A percentile compares a stretch with the other conserved stretches of the same genome.
Evolutionary conservation across 2,888 invertebrate genomes (phyloP).

Genomic region (Drosophila leonis): DNA sequence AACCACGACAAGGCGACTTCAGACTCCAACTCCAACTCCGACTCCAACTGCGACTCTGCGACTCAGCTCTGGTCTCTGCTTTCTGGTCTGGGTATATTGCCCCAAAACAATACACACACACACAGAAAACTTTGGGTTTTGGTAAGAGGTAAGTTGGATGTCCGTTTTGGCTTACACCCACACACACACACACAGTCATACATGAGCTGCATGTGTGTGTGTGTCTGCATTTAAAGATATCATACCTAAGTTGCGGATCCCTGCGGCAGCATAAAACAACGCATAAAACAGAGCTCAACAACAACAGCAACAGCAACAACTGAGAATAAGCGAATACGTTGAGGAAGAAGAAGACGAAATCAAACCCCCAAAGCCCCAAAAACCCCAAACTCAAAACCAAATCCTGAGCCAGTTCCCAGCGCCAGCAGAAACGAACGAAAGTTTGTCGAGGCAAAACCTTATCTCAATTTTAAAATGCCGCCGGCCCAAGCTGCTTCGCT

Average conservation of each 20-base stretch:
- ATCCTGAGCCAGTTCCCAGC: conserved; percentile 41
- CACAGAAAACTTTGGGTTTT: conserved; percentile 46
- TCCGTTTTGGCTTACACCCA: conserved; percentile 70
- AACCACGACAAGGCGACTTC: conserved; percentile 72
- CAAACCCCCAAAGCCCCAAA: conserved; percentile 31
- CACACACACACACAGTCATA: conserved; percentile 17
- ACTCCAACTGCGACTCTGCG: not conserved
- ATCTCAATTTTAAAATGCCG: conserved; percentile 83
- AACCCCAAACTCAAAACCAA: conserved; percentile 30
- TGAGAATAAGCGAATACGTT: conserved; percentile 27
- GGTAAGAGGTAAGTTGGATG: conserved; percentile 56
- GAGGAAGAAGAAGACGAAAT: conserved; percentile 33
- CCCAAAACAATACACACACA: conserved; percentile 58
- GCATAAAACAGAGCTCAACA: conserved; percentile 50
- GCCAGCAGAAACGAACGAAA: conserved; percentile 74
- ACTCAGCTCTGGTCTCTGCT: conserved; percentile 32
- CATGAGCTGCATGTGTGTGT: conserved; percentile 35
- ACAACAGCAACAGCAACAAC: conserved; percentile 23
- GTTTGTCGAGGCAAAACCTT: conserved; percentile 85
- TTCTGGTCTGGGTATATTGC: conserved; percentile 49
- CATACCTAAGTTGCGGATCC: conserved; percentile 75
- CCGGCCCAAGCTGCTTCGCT: conserved; percentile 21
- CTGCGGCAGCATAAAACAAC: conserved; percentile 71
- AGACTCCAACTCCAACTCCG: conserved; percentile 9
- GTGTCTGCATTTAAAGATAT: conserved; percentile 80